Percentiles rank a stretch among this genome's conserved stretches.
phyloP scores from a whole-genome alignment of 2,113 vertebrate genomes.

The Cettia cetti region DNA sequence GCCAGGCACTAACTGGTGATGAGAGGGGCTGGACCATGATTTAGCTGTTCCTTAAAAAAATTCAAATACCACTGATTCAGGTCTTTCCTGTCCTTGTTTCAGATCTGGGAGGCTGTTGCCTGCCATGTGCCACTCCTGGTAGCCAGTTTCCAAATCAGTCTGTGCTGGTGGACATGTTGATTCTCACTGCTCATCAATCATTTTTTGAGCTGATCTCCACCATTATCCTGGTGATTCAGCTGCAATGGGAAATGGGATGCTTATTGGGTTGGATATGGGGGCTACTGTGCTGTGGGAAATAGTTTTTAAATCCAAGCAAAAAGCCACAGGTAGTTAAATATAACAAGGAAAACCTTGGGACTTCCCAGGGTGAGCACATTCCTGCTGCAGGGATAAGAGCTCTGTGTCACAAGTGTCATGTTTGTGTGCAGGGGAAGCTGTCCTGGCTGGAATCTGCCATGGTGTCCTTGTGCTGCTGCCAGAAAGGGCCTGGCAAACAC shows the following conservation, averaged over 20 bases:
- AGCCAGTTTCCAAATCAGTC: neutral
- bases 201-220: neutral
- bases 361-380: neutral
- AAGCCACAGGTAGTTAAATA: neutral
- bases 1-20: neutral
- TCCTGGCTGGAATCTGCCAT: neutral
- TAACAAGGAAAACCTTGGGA: neutral
- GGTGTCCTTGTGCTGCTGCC: neutral
- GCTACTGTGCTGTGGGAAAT: neutral
- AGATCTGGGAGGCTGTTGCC: neutral
- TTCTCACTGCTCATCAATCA: neutral
- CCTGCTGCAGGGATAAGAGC: neutral
- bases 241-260: neutral
- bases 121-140: neutral
- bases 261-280: neutral
- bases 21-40: neutral
- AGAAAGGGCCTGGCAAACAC: neutral
- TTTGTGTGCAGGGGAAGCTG: neutral
- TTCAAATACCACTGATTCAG: neutral
- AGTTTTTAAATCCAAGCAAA: neutral
- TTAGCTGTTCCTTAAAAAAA: neutral
- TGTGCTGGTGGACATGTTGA: neutral
- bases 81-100: neutral
- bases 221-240: neutral
- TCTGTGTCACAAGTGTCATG: neutral